Percentiles rank a stretch among this genome's conserved stretches.
Conservation (phyloP, 2,797 vertebrate species). For the Percopsis omiscomaycus region DNA sequence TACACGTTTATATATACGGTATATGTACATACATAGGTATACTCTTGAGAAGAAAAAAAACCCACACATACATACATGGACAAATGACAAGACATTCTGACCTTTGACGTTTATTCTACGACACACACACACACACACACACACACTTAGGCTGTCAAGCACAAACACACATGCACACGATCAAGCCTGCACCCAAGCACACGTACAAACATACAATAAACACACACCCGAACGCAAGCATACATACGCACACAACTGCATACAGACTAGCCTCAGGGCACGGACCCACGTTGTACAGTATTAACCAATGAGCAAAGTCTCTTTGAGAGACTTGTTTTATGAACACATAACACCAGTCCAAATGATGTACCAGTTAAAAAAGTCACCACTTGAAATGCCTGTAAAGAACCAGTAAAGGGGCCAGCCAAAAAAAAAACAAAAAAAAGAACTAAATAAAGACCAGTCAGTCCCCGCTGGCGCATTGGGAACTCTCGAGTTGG, state of each 20-base stretch:
- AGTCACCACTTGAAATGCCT: slow-evolving; percentile 62
- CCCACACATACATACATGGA: slow-evolving; percentile 48
- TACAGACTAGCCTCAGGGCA: slow-evolving; percentile 12
- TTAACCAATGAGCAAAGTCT: slow-evolving; percentile 69
- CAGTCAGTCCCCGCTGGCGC: slow-evolving; percentile 41
- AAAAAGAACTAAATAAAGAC: slow-evolving; percentile 14
- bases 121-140: slow-evolving; percentile 51
- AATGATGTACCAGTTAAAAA: slow-evolving; percentile 49
- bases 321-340: slow-evolving; percentile 64
- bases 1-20: slow-evolving; percentile 86
- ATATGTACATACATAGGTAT: slow-evolving; percentile 82
- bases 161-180: slow-evolving; percentile 8
- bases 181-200: not conserved
- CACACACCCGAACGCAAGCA: not conserved
- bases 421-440: slow-evolving; percentile 30
- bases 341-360: slow-evolving; percentile 64
- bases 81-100: slow-evolving; percentile 53
- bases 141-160: slow-evolving; percentile 10
- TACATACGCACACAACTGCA: slow-evolving; percentile 40
- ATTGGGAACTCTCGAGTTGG: slow-evolving; percentile 43
- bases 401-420: slow-evolving; percentile 46
- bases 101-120: slow-evolving; percentile 72
- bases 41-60: slow-evolving; percentile 73
- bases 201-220: not conserved
- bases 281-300: slow-evolving; percentile 66